phyloP scores from a whole-genome alignment of 2,113 vertebrate species.

The Nycticebus coucang region DNA sequence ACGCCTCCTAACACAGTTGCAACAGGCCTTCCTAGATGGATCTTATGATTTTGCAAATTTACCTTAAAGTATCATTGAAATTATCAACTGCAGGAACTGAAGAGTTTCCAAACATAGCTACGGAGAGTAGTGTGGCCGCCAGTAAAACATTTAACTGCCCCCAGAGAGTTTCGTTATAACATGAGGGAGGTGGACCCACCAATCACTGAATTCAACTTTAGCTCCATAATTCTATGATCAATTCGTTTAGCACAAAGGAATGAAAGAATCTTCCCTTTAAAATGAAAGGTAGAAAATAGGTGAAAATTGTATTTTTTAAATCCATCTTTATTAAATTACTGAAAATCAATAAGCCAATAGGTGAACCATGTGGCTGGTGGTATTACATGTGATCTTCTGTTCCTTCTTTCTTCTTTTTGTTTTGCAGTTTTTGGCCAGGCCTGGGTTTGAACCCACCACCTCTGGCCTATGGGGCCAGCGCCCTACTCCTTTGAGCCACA shows the following conservation, averaged over 20 bases:
- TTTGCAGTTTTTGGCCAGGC: too few species aligned
- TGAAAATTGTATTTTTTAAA: not conserved
- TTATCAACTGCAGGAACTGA: not conserved
- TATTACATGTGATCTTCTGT: not conserved
- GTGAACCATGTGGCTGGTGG: not conserved
- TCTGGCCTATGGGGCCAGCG: too few species aligned
- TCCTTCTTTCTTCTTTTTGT: not conserved
- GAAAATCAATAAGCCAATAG: not conserved
- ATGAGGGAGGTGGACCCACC: not conserved
- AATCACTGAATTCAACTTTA: not conserved
- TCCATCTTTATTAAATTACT: not conserved
- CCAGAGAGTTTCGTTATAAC: not conserved
- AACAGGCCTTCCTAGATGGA: not conserved
- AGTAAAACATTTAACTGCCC: not conserved
- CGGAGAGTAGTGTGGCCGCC: not conserved
- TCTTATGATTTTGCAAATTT: not conserved
- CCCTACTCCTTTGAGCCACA: too few species aligned
- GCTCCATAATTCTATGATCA: not conserved
- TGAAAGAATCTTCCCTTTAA: not conserved
- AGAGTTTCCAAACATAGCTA: not conserved
- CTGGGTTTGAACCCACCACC: too few species aligned
- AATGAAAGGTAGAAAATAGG: not conserved
- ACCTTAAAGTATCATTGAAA: not conserved
- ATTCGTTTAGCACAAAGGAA: not conserved
- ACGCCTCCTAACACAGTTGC: not conserved